These are phyloP conservation scores for Ammodramus savannarum DNA, from an alignment of 2,113 vertebrate species.

Conservation along the genomic window DNA sequence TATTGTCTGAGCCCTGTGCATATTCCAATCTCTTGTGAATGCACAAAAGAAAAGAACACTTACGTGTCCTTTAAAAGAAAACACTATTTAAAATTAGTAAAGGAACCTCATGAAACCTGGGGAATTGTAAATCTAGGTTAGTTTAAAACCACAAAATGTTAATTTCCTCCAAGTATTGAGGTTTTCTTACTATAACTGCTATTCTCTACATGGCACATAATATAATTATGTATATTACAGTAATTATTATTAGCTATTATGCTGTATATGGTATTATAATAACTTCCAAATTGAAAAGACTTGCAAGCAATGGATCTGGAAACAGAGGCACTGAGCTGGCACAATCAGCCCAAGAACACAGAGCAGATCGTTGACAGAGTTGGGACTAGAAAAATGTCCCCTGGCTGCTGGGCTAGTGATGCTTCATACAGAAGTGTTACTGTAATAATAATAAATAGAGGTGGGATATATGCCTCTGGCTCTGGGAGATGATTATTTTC, in stretches of 20 bases:
- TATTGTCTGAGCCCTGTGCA: not conserved
- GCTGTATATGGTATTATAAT: not conserved
- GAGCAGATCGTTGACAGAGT: not conserved
- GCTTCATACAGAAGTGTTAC: not conserved
- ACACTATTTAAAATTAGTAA: not conserved
- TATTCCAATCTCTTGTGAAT: not conserved
- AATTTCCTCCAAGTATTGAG: slow-evolving; percentile 31
- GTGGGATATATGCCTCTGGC: not conserved
- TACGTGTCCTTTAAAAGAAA: not conserved
- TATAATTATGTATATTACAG: slow-evolving; percentile 45
- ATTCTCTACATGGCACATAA: not conserved
- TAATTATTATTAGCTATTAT: slow-evolving; percentile 57
- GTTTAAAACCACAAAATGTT: slow-evolving; percentile 24
- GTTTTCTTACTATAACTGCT: not conserved
- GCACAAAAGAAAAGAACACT: not conserved
- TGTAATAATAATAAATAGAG: slow-evolving; percentile 8
- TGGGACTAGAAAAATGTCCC: not conserved
- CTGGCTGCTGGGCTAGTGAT: not conserved
- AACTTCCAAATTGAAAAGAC: not conserved
- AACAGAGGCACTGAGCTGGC: not conserved
- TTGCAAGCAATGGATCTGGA: not conserved
- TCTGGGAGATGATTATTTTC: slow-evolving; percentile 8
- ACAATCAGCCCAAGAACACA: not conserved
- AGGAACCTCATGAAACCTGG: not conserved
- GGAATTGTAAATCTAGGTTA: slow-evolving; percentile 26